A percentile compares a stretch with the other conserved stretches of the same genome.
phyloP scores from a whole-genome alignment of 2,888 invertebrate species.

The Pterostichus niger region DNA sequence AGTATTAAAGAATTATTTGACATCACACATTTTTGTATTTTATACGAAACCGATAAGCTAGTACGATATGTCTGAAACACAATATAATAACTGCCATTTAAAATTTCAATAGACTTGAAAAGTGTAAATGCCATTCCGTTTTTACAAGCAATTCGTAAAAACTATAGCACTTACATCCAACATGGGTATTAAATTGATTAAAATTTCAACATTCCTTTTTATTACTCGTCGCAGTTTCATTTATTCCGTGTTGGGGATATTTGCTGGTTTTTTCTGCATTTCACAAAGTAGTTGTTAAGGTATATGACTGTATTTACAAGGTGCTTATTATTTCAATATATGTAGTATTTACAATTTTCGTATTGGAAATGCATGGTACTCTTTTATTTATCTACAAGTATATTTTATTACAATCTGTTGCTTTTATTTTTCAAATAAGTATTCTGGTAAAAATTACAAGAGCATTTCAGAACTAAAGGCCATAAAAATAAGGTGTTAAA shows the following conservation, averaged over 20 bases:
- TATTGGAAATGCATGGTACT: slow-evolving; percentile 51
- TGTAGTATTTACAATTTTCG: slow-evolving; percentile 55
- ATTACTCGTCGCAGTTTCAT: slow-evolving; percentile 1
- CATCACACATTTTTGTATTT: slow-evolving; percentile 29
- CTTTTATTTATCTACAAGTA: too few species aligned
- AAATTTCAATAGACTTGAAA: slow-evolving; percentile 27
- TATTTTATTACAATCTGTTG: too few species aligned
- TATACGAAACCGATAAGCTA: slow-evolving; percentile 5
- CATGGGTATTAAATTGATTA: slow-evolving; percentile 3
- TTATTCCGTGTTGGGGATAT: neutral
- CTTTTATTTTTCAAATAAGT: too few species aligned
- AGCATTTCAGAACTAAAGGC: neutral
- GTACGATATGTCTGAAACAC: neutral
- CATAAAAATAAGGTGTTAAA: neutral
- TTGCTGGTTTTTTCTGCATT: slow-evolving; percentile 11
- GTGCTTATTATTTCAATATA: slow-evolving; percentile 62
- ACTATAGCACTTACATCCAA: neutral
- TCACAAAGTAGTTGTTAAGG: slow-evolving; percentile 16
- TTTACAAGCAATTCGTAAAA: neutral
- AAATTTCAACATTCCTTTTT: slow-evolving; percentile 44
- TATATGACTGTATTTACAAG: slow-evolving; percentile 60
- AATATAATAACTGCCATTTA: slow-evolving; percentile 57
- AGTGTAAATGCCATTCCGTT: slow-evolving; percentile 36
- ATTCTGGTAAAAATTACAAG: neutral
- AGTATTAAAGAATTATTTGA: slow-evolving; percentile 25